Conservation (phyloP, 2,888 invertebrate species). For the Cerastis leucographa region DNA sequence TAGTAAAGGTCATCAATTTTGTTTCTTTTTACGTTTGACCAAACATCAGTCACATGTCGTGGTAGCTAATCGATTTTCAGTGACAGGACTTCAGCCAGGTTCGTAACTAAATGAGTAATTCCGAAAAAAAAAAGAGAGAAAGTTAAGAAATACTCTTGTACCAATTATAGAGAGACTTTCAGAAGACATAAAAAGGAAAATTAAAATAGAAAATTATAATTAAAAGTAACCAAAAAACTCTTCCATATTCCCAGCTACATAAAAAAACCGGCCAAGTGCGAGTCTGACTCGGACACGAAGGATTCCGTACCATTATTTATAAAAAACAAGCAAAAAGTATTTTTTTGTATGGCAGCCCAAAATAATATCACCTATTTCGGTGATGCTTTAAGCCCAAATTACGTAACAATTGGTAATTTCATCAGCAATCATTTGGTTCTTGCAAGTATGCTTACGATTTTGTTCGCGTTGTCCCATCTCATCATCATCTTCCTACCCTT, state of each 20-base stretch:
- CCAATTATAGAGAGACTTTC: background rate
- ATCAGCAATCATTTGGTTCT: background rate
- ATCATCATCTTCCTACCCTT: too few relatives aligned
- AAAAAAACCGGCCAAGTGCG: too few relatives aligned
- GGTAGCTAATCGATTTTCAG: background rate
- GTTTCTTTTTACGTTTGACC: background rate
- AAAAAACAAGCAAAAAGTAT: too few relatives aligned
- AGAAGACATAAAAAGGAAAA: background rate
- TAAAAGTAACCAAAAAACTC: too few relatives aligned
- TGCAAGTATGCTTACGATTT: background rate
- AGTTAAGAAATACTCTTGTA: background rate
- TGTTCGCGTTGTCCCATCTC: background rate
- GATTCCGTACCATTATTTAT: too few relatives aligned
- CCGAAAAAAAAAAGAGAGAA: background rate
- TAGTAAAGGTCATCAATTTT: background rate
- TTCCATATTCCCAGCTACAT: too few relatives aligned
- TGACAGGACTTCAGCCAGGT: too few relatives aligned
- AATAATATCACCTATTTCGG: background rate
- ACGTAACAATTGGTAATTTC: background rate
- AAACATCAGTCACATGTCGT: background rate
- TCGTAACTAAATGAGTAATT: background rate
- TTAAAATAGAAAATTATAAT: too few relatives aligned
- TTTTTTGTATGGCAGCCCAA: too few relatives aligned
- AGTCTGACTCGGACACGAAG: too few relatives aligned
- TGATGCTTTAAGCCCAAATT: background rate